These are phyloP conservation scores for Daktulosphaira vitifoliae DNA, from an alignment of 1,140 invertebrate genomes.

Conservation along the genomic window DNA sequence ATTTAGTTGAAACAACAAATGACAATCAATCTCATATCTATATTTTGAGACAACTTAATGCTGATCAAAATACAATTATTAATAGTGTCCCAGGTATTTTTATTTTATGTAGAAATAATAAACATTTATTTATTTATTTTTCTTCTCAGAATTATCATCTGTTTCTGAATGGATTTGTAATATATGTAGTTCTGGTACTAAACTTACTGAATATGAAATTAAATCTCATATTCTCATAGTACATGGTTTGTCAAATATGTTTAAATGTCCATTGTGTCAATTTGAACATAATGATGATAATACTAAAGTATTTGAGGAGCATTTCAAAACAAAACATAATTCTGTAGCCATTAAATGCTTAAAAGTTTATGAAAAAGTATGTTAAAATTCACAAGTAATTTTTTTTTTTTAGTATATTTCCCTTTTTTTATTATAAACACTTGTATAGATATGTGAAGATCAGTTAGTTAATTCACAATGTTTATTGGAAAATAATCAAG, in stretches of 20 bases:
- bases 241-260: slow-evolving; percentile 11
- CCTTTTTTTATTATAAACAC: too few relatives aligned
- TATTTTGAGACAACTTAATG: slow-evolving; percentile 1
- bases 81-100: neutral
- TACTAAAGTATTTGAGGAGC: slow-evolving; percentile 4
- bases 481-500: neutral
- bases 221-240: slow-evolving; percentile 10
- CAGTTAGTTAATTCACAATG: too few relatives aligned
- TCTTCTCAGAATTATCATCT: neutral
- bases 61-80: neutral
- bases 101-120: neutral
- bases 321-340: slow-evolving; percentile 2
- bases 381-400: too few relatives aligned
- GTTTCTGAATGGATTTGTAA: slow-evolving; percentile 12
- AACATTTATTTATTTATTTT: neutral
- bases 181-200: slow-evolving; percentile 10
- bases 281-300: slow-evolving; percentile 21
- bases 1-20: neutral
- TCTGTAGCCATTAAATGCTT: slow-evolving; percentile 2
- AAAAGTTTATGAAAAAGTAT: slow-evolving; percentile 11
- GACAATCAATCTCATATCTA: neutral
- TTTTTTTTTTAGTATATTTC: too few relatives aligned
- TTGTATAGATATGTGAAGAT: too few relatives aligned
- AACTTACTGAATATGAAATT: slow-evolving; percentile 12
- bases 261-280: slow-evolving; percentile 13